Evolutionary conservation across 2,797 vertebrate species (phyloP).

Genomic region (Poeciliopsis gracilis): DNA sequence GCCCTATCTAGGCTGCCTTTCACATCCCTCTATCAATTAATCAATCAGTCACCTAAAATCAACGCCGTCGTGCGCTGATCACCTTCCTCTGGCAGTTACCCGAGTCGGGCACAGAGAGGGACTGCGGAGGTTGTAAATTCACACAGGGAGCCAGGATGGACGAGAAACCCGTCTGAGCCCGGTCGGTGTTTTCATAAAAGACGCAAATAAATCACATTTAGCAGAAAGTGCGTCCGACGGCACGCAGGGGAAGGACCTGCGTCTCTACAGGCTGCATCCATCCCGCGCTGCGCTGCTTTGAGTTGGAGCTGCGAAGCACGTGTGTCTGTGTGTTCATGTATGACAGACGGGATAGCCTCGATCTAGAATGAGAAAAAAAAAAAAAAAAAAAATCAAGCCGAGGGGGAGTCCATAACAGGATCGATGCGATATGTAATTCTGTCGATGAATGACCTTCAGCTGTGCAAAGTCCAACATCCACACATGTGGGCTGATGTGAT

Average conservation of each 20-base stretch:
- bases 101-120: slow-evolving; percentile 22
- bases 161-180: slow-evolving; percentile 33
- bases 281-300: slow-evolving; percentile 3
- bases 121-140: slow-evolving; percentile 4
- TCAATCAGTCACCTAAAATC: slow-evolving; percentile 50
- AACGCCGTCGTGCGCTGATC: slow-evolving; percentile 47
- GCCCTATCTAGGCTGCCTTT: slow-evolving; percentile 9
- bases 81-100: slow-evolving; percentile 45
- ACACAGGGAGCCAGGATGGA: slow-evolving; percentile 19
- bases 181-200: slow-evolving; percentile 7
- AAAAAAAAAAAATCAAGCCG: slow-evolving; percentile 1
- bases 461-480: slow-evolving; percentile 39
- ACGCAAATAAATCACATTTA: not conserved
- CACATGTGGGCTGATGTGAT: slow-evolving; percentile 67
- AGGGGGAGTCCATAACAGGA: slow-evolving; percentile 1
- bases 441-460: slow-evolving; percentile 80
- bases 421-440: slow-evolving; percentile 23
- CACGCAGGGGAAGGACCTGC: not conserved
- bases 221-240: slow-evolving; percentile 9
- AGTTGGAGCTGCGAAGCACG: slow-evolving; percentile 54
- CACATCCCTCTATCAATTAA: slow-evolving; percentile 44
- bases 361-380: not conserved
- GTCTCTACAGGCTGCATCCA: not conserved
- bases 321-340: slow-evolving; percentile 45
- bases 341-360: slow-evolving; percentile 20